phyloP scores from a whole-genome alignment of 2,797 vertebrate species.

The Manis crassicaudata region DNA sequence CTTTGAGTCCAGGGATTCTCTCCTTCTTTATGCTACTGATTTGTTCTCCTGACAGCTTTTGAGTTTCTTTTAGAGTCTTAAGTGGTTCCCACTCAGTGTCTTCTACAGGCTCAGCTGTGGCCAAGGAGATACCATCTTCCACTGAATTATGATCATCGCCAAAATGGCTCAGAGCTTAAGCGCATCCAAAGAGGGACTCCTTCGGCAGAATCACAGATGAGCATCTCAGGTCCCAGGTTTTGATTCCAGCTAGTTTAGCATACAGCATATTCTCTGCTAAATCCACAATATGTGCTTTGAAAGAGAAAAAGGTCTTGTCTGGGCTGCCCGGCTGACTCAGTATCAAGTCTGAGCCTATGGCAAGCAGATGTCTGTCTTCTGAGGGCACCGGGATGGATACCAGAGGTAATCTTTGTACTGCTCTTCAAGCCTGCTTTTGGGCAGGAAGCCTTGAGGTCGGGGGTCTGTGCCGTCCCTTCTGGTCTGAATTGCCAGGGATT shows the following conservation, averaged over 20 bases:
- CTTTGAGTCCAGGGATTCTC: not conserved
- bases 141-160: not conserved
- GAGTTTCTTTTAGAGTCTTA: not conserved
- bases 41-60: not conserved
- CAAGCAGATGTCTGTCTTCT: not conserved
- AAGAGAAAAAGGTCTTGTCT: not conserved
- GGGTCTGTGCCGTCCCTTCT: not conserved
- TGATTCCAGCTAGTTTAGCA: not conserved
- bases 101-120: not conserved
- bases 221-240: not conserved
- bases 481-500: not conserved
- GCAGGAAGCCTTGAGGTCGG: not conserved
- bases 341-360: not conserved
- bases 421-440: not conserved
- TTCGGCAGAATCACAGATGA: not conserved
- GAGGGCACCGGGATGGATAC: not conserved
- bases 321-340: not conserved
- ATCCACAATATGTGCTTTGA: not conserved
- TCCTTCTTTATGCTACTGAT: not conserved
- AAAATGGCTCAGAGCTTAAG: not conserved
- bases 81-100: not conserved
- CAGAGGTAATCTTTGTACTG: not conserved
- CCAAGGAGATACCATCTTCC: not conserved
- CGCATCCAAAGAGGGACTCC: not conserved
- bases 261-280: not conserved